Base-by-base conservation (phyloP, 2,797 vertebrate species). In the Micropoecilia bifurca region DNA sequence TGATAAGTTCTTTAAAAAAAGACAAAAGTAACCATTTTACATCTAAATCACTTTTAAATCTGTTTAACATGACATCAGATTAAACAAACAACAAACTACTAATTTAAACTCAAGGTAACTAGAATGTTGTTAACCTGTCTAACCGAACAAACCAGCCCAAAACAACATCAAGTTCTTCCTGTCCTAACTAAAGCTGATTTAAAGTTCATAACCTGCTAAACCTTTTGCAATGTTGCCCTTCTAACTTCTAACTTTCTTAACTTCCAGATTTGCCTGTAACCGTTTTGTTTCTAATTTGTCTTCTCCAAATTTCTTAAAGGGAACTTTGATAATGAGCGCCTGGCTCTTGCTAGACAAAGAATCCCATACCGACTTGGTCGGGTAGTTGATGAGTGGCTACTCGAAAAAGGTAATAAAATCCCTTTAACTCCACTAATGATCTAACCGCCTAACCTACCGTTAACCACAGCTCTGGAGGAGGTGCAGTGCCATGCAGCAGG, bases 341-440 rank as follows among this genome's bases (percentile, higher is more conserved):
- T 99, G 98, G 97, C 97, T 97, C 97, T 99, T 97, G 98, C 98
- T 97, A 98, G 98, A 97, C 98, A 98, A 97, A 97, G 98, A 97
- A 99, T 99, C 95, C 98, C 98, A 96, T 99, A 97, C 96, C 97
- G 97, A 96, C 97, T 98, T 92, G 98, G 98, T 97, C 97, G 98
- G 96, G 98, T 98, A 98, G 98, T 99, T 97, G 98, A 99, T 96
- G 98, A 99, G 94, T 99, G 98, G 98, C 98, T 99, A 97, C 97
- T 98, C 96, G 98, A 99, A 97, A 99, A 99, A 99, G 98, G 98
- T 98, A 99, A 99, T 96, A 97, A 97, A 97, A 96, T 92, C 93
- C 95, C 96, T 97, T 96, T 97, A 97, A 97, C 96, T 95, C 92
- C 95, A 96, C 95, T 95, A 96, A 96, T 93, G 91, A 94, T 88